Evolutionary conservation across 2,113 vertebrate species (phyloP).

Genomic region (Saguinus imperator): DNA sequence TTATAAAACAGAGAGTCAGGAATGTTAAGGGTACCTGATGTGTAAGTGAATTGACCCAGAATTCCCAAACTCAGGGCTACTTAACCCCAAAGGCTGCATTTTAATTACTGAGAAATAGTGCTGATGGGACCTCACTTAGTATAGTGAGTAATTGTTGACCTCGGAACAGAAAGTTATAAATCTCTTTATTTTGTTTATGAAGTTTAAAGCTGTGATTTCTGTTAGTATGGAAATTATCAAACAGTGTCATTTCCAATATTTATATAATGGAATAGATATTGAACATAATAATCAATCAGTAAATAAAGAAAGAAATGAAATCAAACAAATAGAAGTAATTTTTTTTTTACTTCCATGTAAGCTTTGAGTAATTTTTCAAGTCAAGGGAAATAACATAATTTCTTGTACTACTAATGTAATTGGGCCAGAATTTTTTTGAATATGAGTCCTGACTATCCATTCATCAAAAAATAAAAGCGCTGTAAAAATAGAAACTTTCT

Average conservation of each 20-base stretch:
- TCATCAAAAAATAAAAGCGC: conserved; percentile 39
- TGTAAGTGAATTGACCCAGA: not conserved
- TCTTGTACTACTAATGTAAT: conserved; percentile 13
- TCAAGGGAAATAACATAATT: conserved; percentile 46
- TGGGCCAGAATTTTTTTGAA: not conserved
- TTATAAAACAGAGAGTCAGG: not conserved
- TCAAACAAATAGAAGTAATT: conserved; percentile 10
- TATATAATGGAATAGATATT: not conserved
- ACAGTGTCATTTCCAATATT: conserved; percentile 22
- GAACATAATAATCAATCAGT: not conserved
- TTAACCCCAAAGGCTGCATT: not conserved
- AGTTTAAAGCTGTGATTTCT: not conserved
- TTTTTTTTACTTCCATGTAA: conserved; percentile 11
- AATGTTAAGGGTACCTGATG: not conserved
- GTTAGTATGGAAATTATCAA: conserved; percentile 5
- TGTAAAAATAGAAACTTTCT: conserved; percentile 20
- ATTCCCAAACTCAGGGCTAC: conserved; percentile 14
- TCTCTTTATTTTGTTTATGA: conserved; percentile 31
- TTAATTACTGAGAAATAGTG: not conserved
- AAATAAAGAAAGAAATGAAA: conserved; percentile 37
- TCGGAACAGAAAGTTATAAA: conserved; percentile 2
- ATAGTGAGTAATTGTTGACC: not conserved
- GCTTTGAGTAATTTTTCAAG: conserved; percentile 54
- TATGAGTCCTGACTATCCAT: not conserved
- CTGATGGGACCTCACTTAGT: not conserved